These are phyloP conservation scores for Phymastichus coffea DNA, from an alignment of 1,140 invertebrate genomes.

Conservation along the genomic window DNA sequence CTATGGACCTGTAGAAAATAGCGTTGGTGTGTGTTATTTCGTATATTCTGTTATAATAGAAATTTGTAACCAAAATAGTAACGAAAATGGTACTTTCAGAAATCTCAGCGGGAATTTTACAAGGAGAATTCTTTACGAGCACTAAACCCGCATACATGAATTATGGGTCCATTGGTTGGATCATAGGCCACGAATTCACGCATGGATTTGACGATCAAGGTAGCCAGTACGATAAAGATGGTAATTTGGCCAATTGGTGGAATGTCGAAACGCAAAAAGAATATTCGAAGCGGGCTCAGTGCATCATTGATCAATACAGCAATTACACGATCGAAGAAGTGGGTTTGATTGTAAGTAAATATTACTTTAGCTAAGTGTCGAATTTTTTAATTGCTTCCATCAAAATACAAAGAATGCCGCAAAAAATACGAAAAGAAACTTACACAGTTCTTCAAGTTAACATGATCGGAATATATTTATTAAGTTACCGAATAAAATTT, in stretches of 20 bases:
- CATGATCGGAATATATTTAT: no score
- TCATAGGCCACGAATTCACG: slow-evolving; percentile 65
- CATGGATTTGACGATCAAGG: slow-evolving; percentile 66
- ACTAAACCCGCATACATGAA: slow-evolving; percentile 77
- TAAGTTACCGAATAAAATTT: no score
- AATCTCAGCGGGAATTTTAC: no score
- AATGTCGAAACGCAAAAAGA: slow-evolving; percentile 58
- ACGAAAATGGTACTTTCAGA: no score
- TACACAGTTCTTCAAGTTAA: no score
- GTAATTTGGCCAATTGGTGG: slow-evolving; percentile 70
- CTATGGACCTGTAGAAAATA: no score
- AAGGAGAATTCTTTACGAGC: no score
- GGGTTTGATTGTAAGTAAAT: slow-evolving; percentile 56
- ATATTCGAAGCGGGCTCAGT: slow-evolving; percentile 63
- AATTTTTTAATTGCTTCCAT: not conserved
- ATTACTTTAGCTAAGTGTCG: not conserved
- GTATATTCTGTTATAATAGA: no score
- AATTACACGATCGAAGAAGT: slow-evolving; percentile 63
- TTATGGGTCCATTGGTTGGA: slow-evolving; percentile 72
- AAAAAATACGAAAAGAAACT: no score
- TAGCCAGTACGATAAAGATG: slow-evolving; percentile 67
- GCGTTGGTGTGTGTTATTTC: no score
- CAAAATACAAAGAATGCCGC: no score
- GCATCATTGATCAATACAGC: slow-evolving; percentile 70
- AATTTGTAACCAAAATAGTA: no score